Conservation (phyloP, 2,113 vertebrate genomes). For the Megaceryle maxima region DNA sequence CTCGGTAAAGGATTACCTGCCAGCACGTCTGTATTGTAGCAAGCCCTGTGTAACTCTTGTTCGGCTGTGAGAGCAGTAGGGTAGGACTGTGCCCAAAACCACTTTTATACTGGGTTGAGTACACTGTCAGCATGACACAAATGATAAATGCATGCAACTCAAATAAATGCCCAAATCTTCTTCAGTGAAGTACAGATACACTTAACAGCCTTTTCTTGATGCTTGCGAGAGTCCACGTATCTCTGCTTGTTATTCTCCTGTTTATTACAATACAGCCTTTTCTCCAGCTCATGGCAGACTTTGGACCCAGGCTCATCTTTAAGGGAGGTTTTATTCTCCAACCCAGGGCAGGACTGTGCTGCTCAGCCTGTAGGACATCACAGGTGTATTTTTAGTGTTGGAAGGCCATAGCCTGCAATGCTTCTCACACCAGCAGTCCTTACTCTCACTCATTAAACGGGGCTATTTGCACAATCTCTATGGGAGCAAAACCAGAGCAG, state of each 20-base stretch:
- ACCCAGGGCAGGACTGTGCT: neutral
- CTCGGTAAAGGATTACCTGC: neutral
- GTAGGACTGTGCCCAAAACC: neutral
- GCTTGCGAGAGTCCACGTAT: neutral
- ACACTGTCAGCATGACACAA: too few species aligned
- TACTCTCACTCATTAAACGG: neutral
- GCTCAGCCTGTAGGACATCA: neutral
- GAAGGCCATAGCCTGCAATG: neutral
- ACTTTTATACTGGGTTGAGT: neutral
- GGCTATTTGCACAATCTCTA: neutral
- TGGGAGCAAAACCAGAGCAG: neutral
- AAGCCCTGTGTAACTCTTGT: neutral
- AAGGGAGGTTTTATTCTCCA: neutral
- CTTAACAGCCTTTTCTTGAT: neutral
- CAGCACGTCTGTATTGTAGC: neutral
- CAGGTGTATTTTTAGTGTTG: neutral
- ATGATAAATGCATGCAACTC: neutral
- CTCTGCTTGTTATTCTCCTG: neutral
- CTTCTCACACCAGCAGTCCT: neutral
- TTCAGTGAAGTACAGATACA: accelerated
- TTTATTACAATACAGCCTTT: neutral
- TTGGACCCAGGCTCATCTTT: accelerated
- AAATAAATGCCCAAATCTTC: accelerated
- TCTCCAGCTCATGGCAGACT: neutral
- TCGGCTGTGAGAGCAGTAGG: neutral